These are phyloP conservation scores for Spondyliosoma cantharus DNA, from an alignment of 2,797 vertebrate genomes.

Conservation along the genomic window DNA sequence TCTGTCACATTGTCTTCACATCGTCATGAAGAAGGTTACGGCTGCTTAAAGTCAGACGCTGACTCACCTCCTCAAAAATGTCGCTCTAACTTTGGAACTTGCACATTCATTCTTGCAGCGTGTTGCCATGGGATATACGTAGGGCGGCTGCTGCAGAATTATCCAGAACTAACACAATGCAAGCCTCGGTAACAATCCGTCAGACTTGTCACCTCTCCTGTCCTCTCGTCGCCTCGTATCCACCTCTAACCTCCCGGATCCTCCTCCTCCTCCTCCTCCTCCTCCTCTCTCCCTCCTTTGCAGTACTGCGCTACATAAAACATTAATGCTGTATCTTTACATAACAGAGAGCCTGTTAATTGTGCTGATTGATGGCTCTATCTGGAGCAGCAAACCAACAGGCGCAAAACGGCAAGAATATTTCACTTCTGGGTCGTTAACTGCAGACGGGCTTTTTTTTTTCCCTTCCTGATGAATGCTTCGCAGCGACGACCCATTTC, in stretches of 20 bases:
- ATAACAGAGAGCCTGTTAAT: constrained; percentile 16
- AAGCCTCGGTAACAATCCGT: too few species aligned
- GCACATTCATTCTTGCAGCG: too few species aligned
- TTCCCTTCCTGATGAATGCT: background rate
- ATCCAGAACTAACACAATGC: too few species aligned
- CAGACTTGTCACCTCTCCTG: background rate
- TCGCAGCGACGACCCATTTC: background rate
- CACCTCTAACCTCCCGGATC: too few species aligned
- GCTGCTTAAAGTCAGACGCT: too few species aligned
- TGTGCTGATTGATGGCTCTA: background rate
- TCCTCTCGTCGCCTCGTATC: background rate
- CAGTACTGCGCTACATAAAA: constrained; percentile 19
- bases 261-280: background rate
- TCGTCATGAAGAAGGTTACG: too few species aligned
- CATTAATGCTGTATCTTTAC: constrained; percentile 34
- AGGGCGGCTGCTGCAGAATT: too few species aligned
- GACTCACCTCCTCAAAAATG: too few species aligned
- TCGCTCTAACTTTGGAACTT: too few species aligned
- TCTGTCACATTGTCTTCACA: too few species aligned
- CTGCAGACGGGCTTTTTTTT: background rate
- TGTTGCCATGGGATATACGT: too few species aligned
- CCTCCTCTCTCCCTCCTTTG: background rate
- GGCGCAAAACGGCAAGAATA: background rate
- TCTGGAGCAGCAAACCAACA: background rate
- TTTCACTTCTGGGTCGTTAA: constrained; percentile 34